Evolutionary conservation across 2,888 invertebrate species (phyloP).

Genomic region (Melanchra persicariae): DNA sequence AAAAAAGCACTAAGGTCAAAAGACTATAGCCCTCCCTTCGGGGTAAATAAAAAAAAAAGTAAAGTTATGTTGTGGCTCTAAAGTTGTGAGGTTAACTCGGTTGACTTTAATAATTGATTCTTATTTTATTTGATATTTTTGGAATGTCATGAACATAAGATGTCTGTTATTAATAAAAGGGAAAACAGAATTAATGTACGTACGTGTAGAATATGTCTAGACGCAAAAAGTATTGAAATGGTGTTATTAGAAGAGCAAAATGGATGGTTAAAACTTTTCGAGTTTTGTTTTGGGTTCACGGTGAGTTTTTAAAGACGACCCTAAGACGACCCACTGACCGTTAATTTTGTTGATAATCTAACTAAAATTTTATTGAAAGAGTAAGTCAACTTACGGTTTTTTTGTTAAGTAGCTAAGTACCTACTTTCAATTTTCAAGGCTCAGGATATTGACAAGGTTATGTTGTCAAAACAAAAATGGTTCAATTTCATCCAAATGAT

Average conservation of each 20-base stretch:
- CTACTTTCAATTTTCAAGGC: neutral
- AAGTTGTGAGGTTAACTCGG: too few relatives aligned
- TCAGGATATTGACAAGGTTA: neutral
- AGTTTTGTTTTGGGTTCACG: conserved; percentile 74
- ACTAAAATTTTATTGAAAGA: neutral
- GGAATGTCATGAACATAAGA: neutral
- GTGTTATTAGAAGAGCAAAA: conserved; percentile 55
- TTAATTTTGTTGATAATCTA: neutral
- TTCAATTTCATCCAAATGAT: neutral
- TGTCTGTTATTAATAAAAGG: conserved; percentile 6
- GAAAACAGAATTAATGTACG: conserved; percentile 23
- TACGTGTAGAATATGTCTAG: conserved; percentile 75
- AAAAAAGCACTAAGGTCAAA: too few relatives aligned
- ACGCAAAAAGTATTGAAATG: conserved; percentile 57
- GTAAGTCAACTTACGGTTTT: too few relatives aligned
- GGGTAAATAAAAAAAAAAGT: too few relatives aligned
- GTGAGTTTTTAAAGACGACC: conserved; percentile 70
- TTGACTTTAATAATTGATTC: too few relatives aligned
- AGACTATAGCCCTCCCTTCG: too few relatives aligned
- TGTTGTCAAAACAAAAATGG: too few relatives aligned
- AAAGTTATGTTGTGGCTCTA: too few relatives aligned
- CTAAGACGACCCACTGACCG: too few relatives aligned
- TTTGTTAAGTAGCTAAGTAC: too few relatives aligned
- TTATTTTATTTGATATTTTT: neutral
- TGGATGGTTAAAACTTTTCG: conserved; percentile 67